Evolutionary conservation across 2,797 vertebrate species (phyloP), one percentile per base, ranked within the genome.

Genomic region (Neosilurus hyrtlii): DNA sequence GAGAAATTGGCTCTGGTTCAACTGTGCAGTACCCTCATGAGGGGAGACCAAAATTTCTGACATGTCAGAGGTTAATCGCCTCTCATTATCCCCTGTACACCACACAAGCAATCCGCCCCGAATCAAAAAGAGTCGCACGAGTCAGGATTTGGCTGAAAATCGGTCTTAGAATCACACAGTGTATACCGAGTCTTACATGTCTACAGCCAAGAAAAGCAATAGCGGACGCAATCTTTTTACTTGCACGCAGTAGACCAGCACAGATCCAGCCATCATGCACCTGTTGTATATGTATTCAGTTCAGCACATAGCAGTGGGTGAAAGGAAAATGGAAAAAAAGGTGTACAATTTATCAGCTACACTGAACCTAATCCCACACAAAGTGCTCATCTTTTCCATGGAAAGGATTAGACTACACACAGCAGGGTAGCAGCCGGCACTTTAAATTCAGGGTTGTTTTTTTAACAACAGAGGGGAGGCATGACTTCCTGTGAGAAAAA

Each of bases 351-450:
- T 26, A 9, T 54, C 63, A 66, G 10, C 24, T 30, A 68, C n/a
- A 67, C 65, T 51, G 35, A 68, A 61, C 52, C 30, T 16, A 73
- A 84, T 24, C 76, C 70, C 61, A 56, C 72, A 70, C 43, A 77
- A 59, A 67, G 24, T 20, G 65, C 56, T 49, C n/a, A 51, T 63
- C 52, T 35, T 80, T 80, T 84, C 52, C 62, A 80, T 18, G 78
- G 79, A 80, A 80, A 68, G 30, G 26, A 65, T 63, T 62, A 68
- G 65, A 73, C 82, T 18, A 83, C 79, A 56, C 75, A 63, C 67
- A 26, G n/a, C 62, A 66, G 59, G 67, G 56, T n/a, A 71, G 79
- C 22, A 57, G 82, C 26, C 11, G 18, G 43, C 16, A 68, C 62
- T 75, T 66, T 78, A 4, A 78, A 83, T 54, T 43, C 22, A 52